Base-by-base conservation (phyloP, 1,140 invertebrate genomes). In the Contarinia nasturtii region DNA sequence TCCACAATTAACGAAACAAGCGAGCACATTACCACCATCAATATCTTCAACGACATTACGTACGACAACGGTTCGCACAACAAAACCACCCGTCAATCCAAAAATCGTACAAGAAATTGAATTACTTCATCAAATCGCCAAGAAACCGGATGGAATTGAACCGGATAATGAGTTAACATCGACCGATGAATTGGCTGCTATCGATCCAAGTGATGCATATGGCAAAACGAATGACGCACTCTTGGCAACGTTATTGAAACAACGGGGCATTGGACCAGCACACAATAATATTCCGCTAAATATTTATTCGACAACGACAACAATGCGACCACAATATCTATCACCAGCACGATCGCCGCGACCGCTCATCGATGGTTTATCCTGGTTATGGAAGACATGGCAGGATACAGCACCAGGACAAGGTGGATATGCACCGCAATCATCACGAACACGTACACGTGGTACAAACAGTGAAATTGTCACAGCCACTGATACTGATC, bases 241-340 rank as follows among this genome's bases (percentile, higher is more conserved):
- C 21, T 60, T 80, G n/a, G 77, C 77, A 7, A 70, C 75, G 2
- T 55, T 79, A 47, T 59, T 80, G 34, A 79, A 79, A 58, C 70
- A 76, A 54, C 71, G 76, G 57, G 76, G 76, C 15, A 76, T 80
- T 53, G 75, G 73, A 52, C 76, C 78, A 27, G 27, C 33, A 2
- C 27, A 50, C 20, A 47, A 47, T 20, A 50, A 50, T 40, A 22
- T 47, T 38, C 38, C 48, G 33, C 20, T 46, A 17, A 27, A 43
- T 2, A 38, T 17, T 8, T 18, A 18, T 20, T 18, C 18, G 11
- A 18, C 18, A 43, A 14, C 41, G 12, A 18, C 37, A 14, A 18
- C 17, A 7, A 4, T 15, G 5, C 15, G 15, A 5, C 19, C 19
- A 19, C 10, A 19, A 43, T 43, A 20, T 19, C 44, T 34, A 37